Evolutionary conservation across 2,113 vertebrate species (phyloP), one percentile per base, ranked within the genome.

Genomic region (Leptodactylus fuscus): DNA sequence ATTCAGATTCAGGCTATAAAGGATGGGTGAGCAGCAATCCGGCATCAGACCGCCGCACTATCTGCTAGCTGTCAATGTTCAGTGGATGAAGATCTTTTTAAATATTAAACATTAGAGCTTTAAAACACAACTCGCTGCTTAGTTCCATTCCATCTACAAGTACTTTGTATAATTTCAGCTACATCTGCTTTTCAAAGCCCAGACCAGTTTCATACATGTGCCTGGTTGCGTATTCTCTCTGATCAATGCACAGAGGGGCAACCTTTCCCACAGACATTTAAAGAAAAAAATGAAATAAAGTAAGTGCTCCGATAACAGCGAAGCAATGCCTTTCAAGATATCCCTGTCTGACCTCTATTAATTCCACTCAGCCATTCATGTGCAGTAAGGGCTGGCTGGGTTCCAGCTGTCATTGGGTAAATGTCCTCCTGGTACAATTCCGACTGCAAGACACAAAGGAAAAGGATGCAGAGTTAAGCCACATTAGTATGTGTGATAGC

Each of bases 391-490:
- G 97, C 94, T 0, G 98, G 95, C 76, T 91, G 91, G 81, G 92
- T 88, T 48, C 95, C 94, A 1, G 95, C 94, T 0, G 97, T 99
- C 94, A 97, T 94, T 0, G 98, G 98, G 89, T 99, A 99, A 90
- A 99, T 97, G 92, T 99, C 98, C 80, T 97, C 97, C 87, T 99
- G 98, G 93, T 97, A 99, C 0, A 95, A 95, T 90, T 98, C 98
- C 0, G 97, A 97, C 98, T 99, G 91, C n/a, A 89, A 90, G 89
- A 88, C 34, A 76, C 88, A 55, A 13, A 87, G 81, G 41, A 41
- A 77, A 18, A 55, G 12, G 48, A 34, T 55, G 22, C 22, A 38
- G 48, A 38, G 27, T 73, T 74, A 27, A 74, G 65, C 22, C 34
- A 55, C 53, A 75, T 83, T 20, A 46, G 32, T 44, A 78, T 13